These are phyloP conservation scores for Cyaniris semiargus DNA, from an alignment of 2,888 invertebrate genomes.

Conservation along the genomic window DNA sequence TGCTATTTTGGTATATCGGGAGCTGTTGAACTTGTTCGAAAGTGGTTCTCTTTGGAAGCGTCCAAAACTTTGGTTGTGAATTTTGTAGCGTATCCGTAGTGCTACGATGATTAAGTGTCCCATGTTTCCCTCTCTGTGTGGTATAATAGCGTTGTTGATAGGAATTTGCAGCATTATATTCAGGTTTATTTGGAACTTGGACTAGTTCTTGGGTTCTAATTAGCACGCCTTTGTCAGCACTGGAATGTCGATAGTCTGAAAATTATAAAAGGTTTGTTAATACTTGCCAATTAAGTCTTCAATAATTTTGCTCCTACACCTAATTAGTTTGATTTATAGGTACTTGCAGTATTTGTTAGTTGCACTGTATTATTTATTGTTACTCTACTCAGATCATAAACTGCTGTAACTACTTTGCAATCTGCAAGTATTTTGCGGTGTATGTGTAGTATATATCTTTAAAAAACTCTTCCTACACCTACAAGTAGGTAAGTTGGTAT, in stretches of 20 bases:
- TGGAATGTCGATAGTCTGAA: slow-evolving; percentile 85
- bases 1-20: slow-evolving; percentile 30
- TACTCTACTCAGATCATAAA: neutral
- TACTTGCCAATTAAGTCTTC: neutral
- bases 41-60: slow-evolving; percentile 72
- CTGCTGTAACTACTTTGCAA: neutral
- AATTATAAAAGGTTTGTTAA: slow-evolving; percentile 38
- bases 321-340: neutral
- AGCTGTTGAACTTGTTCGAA: slow-evolving; percentile 47
- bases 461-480: neutral
- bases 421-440: neutral
- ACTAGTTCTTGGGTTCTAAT: slow-evolving; percentile 55
- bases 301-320: neutral
- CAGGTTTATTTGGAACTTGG: slow-evolving; percentile 51
- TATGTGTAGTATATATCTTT: neutral
- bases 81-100: slow-evolving; percentile 38
- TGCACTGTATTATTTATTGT: neutral
- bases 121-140: slow-evolving; percentile 65
- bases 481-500: neutral
- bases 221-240: slow-evolving; percentile 75
- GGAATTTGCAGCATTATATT: slow-evolving; percentile 59
- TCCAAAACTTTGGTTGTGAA: slow-evolving; percentile 80
- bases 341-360: neutral
- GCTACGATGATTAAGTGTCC: slow-evolving; percentile 56
- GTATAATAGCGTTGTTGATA: slow-evolving; percentile 57